These are phyloP conservation scores for Tupaia chinensis DNA, from an alignment of 2,113 vertebrate genomes.

Conservation along the genomic window DNA sequence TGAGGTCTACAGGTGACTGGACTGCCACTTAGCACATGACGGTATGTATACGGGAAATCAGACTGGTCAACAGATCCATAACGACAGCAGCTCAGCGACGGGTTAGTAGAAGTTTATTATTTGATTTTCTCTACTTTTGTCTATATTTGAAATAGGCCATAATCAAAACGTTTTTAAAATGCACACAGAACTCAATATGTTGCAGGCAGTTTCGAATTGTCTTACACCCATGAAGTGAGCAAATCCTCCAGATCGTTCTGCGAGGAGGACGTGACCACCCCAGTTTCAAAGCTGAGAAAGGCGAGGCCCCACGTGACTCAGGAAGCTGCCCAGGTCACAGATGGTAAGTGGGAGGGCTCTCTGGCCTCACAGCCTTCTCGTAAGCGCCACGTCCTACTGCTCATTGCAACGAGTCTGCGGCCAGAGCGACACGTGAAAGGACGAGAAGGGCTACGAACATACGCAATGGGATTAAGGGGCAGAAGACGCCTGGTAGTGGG, in stretches of 20 bases:
- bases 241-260: neutral
- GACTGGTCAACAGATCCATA: neutral
- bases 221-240: neutral
- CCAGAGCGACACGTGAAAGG: fast-evolving
- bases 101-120: neutral
- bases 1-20: too few relatives aligned
- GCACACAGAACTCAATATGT: neutral
- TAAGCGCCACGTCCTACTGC: fast-evolving
- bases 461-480: neutral
- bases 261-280: neutral
- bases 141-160: neutral
- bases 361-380: neutral
- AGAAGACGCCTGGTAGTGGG: neutral
- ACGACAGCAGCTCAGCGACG: neutral
- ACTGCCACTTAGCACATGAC: too few relatives aligned
- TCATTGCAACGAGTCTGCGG: neutral
- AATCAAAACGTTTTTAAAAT: constrained; percentile 8
- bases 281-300: neutral
- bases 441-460: neutral
- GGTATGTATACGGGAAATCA: neutral
- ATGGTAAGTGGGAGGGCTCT: neutral
- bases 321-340: neutral
- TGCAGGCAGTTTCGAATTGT: constrained; percentile 7
- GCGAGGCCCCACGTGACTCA: neutral
- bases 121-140: neutral